phyloP scores from a whole-genome alignment of 2,113 vertebrate genomes.

The Atherinomorus stipes region DNA sequence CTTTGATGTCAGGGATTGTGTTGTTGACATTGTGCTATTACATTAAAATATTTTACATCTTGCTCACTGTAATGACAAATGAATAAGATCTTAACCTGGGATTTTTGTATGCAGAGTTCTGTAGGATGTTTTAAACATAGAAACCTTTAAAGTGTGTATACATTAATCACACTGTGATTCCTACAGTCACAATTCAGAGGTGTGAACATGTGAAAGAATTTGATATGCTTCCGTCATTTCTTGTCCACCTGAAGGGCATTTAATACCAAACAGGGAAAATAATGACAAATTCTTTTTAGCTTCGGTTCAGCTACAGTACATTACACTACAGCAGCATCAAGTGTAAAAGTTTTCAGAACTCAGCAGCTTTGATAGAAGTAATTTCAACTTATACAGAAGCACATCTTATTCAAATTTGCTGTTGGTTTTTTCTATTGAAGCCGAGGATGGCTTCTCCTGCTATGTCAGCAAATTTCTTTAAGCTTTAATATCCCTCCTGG shows the following conservation, averaged over 20 bases:
- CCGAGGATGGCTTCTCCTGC: slow-evolving; percentile 28
- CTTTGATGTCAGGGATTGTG: neutral
- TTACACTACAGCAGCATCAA: neutral
- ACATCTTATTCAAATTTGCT: slow-evolving; percentile 7
- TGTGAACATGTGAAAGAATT: no score
- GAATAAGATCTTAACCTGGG: no score
- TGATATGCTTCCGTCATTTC: neutral
- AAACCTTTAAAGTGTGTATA: no score
- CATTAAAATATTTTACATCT: no score
- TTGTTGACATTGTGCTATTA: neutral
- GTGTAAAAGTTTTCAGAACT: slow-evolving; percentile 16
- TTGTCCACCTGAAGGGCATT: neutral
- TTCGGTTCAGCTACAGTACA: neutral
- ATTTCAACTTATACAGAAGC: slow-evolving; percentile 16
- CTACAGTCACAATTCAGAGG: no score
- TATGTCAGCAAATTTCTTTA: slow-evolving; percentile 60
- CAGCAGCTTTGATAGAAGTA: slow-evolving; percentile 27
- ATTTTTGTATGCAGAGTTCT: no score
- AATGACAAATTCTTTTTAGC: neutral
- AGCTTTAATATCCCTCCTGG: slow-evolving; percentile 63
- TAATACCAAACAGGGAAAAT: slow-evolving; percentile 3
- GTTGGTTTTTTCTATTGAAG: slow-evolving; percentile 45
- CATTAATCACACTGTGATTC: no score
- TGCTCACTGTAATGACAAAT: no score
- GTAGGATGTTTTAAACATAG: no score